These are phyloP conservation scores for Trachymyrmex septentrionalis DNA, from an alignment of 1,140 invertebrate genomes.

Conservation along the genomic window DNA sequence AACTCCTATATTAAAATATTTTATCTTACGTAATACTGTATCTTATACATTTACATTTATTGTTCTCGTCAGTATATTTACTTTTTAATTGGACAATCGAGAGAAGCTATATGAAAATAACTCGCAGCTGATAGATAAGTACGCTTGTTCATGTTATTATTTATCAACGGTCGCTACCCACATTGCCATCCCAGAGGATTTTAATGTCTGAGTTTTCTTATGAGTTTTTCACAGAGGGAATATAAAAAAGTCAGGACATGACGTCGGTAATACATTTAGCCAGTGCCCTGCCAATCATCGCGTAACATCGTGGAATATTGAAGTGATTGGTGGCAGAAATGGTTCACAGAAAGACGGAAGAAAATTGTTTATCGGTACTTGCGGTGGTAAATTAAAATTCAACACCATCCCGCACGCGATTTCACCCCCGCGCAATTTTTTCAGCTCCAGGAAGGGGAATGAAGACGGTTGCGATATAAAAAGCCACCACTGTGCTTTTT, in stretches of 20 bases:
- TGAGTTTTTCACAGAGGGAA: constrained; percentile 1
- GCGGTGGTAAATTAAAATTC: constrained; percentile 76
- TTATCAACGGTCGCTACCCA: constrained; percentile 9
- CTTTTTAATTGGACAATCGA: constrained; percentile 8
- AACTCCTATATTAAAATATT: constrained; percentile 4
- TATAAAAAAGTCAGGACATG: constrained; percentile 34
- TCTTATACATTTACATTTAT: neutral
- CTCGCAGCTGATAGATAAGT: neutral
- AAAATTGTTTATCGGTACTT: constrained; percentile 74
- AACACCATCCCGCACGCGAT: constrained; percentile 37
- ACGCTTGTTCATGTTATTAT: neutral
- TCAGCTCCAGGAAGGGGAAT: constrained; percentile 19
- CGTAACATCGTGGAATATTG: constrained; percentile 69
- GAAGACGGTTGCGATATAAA: constrained; percentile 68
- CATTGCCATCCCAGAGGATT: constrained; percentile 19
- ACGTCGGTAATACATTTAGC: constrained; percentile 69
- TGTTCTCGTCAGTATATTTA: neutral
- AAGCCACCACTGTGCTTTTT: constrained; percentile 43
- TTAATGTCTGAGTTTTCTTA: constrained; percentile 35
- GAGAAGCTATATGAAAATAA: constrained; percentile 20
- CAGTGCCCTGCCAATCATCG: constrained; percentile 72
- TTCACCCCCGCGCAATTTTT: constrained; percentile 12
- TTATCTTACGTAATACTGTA: neutral
- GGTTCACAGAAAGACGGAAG: constrained; percentile 26
- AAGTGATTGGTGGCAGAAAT: constrained; percentile 19